Evolutionary conservation across 2,113 vertebrate species (phyloP).

Genomic region (Phaetusa simplex): DNA sequence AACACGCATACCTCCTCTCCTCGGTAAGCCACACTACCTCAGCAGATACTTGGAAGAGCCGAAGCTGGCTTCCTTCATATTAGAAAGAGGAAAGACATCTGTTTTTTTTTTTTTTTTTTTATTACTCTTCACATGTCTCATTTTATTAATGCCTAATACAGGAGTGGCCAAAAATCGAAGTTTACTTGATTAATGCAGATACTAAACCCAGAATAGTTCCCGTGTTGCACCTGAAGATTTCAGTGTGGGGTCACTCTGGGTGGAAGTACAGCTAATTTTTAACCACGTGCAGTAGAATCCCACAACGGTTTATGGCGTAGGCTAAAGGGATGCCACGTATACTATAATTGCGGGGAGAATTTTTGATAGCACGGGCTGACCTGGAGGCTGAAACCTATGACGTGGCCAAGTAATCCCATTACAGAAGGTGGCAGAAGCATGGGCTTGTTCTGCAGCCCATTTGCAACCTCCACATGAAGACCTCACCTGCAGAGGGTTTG

Average conservation of each 20-base stretch:
- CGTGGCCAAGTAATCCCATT: too few species aligned
- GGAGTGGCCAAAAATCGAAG: background rate
- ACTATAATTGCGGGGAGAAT: background rate
- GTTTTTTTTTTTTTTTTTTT: background rate
- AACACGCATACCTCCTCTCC: background rate
- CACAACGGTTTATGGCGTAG: fast-evolving
- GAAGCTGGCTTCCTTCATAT: background rate
- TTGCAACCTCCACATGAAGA: background rate
- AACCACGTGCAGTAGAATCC: fast-evolving
- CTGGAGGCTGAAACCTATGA: background rate
- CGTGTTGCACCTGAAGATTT: background rate
- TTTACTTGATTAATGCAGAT: background rate
- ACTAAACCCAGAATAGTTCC: background rate
- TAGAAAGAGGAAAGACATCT: background rate
- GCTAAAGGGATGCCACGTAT: fast-evolving
- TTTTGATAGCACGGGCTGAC: background rate
- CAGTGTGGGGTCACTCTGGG: background rate
- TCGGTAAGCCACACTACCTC: background rate
- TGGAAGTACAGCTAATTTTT: background rate
- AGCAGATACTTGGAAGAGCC: background rate
- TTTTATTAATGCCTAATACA: background rate
- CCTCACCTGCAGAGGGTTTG: background rate
- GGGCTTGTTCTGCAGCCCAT: background rate
- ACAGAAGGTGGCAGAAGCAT: background rate
- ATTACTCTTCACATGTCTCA: background rate